Base-by-base conservation (phyloP, 2,797 vertebrate genomes). In the Catharus ustulatus region DNA sequence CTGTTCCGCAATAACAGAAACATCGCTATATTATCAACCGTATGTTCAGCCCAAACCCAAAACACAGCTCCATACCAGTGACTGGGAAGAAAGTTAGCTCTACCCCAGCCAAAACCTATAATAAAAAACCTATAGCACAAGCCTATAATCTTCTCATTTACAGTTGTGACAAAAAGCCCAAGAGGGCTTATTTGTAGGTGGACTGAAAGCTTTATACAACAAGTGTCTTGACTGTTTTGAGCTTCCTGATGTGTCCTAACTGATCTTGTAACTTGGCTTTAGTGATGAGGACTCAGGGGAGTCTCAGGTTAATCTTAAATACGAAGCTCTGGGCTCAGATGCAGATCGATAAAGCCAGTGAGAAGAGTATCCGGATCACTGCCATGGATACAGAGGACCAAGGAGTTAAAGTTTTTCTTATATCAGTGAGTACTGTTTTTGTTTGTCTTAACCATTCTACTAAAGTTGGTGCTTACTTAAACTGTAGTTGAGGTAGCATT, bases 201-300 rank as follows among this genome's bases (percentile, higher is more conserved):
- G 23, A 59, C 32, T 38, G 55, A 63, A 82, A 49, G 11, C 13
- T 43, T 49, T 45, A 26, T 32, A 14, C 17, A 57, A 11, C 55
- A 24, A 59, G 26, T n/a, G 10, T 52, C 38, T 82, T 78, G 38
- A 55, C 40, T 93, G 18, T 40, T 79, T 54, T 72, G 42, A 75
- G 30, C n/a, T 94, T 80, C 58, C 13, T 49, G 7, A 36, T 82
- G 9, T 26, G 17, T 43, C 14, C 74, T 96, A 71, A 90, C 55
- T 95, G 46, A 73, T 80, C 34, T 62, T 91, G 34, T 88, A 14
- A 82, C 7, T 94, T 78, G 61, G 34, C 84, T 97, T 59, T 96
- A 99, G 99, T 99, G 96, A 99, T 99, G 99, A 98, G 99, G 96
- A 99, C 99, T 94, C 99, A 99, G 94, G 99, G 99, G 84, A 99